A percentile compares a stretch with the other conserved stretches of the same genome.
Evolutionary conservation across 2,113 vertebrate genomes (phyloP).

Genomic region (Ondatra zibethicus): DNA sequence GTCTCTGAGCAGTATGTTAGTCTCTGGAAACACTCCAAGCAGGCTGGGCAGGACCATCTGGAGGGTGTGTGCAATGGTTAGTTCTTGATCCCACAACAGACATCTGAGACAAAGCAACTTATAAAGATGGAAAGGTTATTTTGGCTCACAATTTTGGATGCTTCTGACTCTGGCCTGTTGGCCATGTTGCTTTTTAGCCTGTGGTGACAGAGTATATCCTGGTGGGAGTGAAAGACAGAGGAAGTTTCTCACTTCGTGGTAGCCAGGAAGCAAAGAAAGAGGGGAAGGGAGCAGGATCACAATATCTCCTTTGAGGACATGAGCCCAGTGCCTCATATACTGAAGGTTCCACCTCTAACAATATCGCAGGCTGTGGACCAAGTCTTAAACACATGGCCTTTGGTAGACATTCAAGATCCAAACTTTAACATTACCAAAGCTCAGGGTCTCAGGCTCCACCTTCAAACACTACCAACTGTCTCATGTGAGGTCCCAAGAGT

Average conservation of each 20-base stretch:
- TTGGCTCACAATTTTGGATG: not conserved
- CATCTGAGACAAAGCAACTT: not conserved
- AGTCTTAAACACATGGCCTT: not conserved
- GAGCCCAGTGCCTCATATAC: not conserved
- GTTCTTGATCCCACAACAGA: not conserved
- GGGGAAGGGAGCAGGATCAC: not conserved
- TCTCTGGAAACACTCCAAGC: not conserved
- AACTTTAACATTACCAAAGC: not conserved
- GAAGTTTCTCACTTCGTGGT: not conserved
- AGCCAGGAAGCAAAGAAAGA: not conserved
- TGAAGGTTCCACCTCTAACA: not conserved
- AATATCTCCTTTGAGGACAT: not conserved
- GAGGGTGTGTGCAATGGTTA: not conserved
- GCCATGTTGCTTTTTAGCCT: not conserved
- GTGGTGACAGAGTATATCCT: not conserved
- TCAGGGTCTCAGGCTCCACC: not conserved
- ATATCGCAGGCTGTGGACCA: not conserved
- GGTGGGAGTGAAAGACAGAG: not conserved
- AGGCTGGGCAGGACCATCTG: not conserved
- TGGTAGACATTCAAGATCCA: not conserved
- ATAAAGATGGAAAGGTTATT: not conserved
- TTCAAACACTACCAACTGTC: not conserved
- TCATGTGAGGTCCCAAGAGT: not conserved
- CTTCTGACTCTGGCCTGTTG: too few relatives aligned
- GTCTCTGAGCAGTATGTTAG: not conserved